phyloP scores from a whole-genome alignment of 2,113 vertebrate genomes.

The Cephalopterus ornatus region DNA sequence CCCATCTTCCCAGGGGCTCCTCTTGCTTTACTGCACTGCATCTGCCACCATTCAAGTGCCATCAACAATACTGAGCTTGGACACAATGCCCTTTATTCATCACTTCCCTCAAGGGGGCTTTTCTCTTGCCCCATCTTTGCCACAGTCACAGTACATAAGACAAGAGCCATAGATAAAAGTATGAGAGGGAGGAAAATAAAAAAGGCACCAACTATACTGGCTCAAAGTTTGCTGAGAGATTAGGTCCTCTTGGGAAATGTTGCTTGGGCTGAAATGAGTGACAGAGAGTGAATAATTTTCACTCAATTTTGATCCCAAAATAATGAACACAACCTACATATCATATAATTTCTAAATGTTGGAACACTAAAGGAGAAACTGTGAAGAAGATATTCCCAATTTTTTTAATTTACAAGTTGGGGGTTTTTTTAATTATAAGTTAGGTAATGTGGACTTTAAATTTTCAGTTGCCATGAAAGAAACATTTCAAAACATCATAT shows the following conservation, averaged over 20 bases:
- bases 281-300: background rate
- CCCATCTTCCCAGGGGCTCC: background rate
- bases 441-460: background rate
- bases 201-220: background rate
- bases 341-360: background rate
- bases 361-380: background rate
- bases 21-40: background rate
- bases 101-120: background rate
- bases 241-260: background rate
- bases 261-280: background rate
- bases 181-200: background rate
- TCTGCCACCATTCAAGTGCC: background rate
- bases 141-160: background rate
- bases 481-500: background rate
- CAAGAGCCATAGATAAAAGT: background rate
- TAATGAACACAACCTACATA: fast-evolving
- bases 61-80: fast-evolving
- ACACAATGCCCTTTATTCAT: background rate
- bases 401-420: background rate
- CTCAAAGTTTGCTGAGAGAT: background rate
- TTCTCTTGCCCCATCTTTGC: background rate
- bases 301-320: background rate
- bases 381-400: background rate
- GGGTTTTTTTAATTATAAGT: background rate
- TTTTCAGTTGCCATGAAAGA: background rate